Conservation (phyloP, 2,797 vertebrate species). For the Epinephelus malabaricus region DNA sequence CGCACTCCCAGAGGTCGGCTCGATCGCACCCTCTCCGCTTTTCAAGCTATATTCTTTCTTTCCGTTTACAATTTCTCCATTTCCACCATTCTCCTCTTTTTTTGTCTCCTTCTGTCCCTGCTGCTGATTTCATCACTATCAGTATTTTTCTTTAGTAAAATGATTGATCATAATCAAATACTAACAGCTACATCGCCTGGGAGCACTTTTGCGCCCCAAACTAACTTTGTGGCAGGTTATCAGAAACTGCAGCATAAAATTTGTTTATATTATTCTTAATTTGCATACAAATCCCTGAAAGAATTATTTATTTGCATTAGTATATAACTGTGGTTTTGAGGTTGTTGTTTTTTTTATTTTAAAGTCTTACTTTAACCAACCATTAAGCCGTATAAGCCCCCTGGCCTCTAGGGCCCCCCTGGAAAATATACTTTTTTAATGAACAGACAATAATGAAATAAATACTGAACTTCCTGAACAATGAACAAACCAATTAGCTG, state of each 20-base stretch:
- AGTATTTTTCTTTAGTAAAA: constrained; percentile 24
- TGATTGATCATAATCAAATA: constrained; percentile 15
- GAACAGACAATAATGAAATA: too few species aligned
- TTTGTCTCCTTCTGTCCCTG: constrained; percentile 9
- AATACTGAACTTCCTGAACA: too few species aligned
- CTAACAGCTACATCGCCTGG: constrained; percentile 19
- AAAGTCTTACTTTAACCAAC: too few species aligned
- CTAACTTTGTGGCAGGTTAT: constrained; percentile 6
- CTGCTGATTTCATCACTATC: constrained; percentile 17
- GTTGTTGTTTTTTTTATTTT: too few species aligned
- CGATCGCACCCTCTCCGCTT: constrained; percentile 53
- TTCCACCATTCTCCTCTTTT: constrained; percentile 1
- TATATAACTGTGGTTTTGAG: background rate
- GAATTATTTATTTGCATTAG: background rate
- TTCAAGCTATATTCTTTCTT: constrained; percentile 50
- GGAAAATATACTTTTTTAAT: too few species aligned
- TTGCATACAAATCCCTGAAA: background rate
- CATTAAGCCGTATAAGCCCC: too few species aligned
- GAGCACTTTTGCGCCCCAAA: constrained; percentile 4
- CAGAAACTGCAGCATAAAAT: background rate
- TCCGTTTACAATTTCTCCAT: constrained; percentile 47
- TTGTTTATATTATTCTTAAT: background rate
- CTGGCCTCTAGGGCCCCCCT: too few species aligned
- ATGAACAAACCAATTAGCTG: too few species aligned
- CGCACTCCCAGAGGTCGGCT: constrained; percentile 70